Base-by-base conservation (phyloP, 37 sponge, comb jelly and placozoan genomes). In the Tethya wilhelma region DNA sequence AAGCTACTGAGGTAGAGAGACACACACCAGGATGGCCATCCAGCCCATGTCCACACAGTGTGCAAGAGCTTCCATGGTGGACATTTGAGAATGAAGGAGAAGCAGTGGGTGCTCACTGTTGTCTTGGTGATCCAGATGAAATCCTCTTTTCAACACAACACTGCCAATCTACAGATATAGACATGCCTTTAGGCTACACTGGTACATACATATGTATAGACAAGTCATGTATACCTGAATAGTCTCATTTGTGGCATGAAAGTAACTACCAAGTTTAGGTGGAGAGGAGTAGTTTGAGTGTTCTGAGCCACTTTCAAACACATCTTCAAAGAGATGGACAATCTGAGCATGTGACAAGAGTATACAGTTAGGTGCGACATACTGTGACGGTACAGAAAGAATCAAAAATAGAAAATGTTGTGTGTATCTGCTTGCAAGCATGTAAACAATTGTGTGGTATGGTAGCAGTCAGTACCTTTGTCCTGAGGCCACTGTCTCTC, bases 11-110 rank as follows among this genome's bases (percentile, higher is more conserved):
- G 53, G 53, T 14, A 49, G 9, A 49, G 14, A 49, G 9, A n/a
- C 23, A 33, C 86, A 36, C 42, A 95, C 96, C 69, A 98, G 65
- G n/a, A 98, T 96, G 5, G 93, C 67, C 93, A 98, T 91, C 97
- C 97, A 96, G 56, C 83, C 75, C 92, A 89, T 93, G 38, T 84
- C 31, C 11, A 96, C 74, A 84, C 90, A 94, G n/a, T 28, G 34
- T 38, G 85, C 58, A 53, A 98, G 56, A 31, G 83, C 88, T 34
- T 96, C 93, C 56, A 98, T 56, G 0, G 74, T 29, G 34, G 84
- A 79, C 22, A 93, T 32, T 59, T 93, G 92, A 38, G 44, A 82
- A 55, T 84, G 83, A 20, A 84, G 84, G 14, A 83, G 39, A 22
- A 55, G 25, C 4, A 89, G 57, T 6, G 36, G 32, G 4, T 65